A percentile compares a stretch with the other conserved stretches of the same genome.
Conservation (phyloP, 2,113 vertebrate species). For the Grus americana region DNA sequence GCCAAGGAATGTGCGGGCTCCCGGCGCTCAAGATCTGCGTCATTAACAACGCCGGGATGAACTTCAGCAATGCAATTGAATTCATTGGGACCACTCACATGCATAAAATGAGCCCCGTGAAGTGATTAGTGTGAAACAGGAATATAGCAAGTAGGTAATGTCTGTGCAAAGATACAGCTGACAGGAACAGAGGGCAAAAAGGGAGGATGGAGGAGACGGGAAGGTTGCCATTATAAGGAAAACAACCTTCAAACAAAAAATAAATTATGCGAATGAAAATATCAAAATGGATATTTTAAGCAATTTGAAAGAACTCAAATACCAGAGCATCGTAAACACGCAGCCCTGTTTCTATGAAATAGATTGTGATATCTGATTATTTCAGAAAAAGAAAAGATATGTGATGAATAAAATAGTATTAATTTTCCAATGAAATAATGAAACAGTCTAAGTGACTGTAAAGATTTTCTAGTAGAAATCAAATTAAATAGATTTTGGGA, state of each 20-base stretch:
- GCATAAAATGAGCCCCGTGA: not conserved
- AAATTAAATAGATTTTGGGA: not conserved
- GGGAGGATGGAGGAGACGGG: fast-evolving
- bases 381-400: not conserved
- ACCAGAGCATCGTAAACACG: not conserved
- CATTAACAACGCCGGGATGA: fast-evolving
- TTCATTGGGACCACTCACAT: not conserved
- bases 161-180: not conserved
- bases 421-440: not conserved
- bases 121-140: not conserved
- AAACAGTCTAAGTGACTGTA: not conserved
- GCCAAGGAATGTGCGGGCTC: fast-evolving
- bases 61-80: not conserved
- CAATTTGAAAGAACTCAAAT: not conserved
- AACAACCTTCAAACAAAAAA: not conserved
- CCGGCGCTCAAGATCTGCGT: not conserved
- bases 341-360: not conserved
- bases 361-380: fast-evolving
- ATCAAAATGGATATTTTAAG: not conserved
- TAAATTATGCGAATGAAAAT: not conserved
- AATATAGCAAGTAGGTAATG: fast-evolving
- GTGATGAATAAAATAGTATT: not conserved
- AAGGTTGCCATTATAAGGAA: not conserved
- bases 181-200: not conserved
- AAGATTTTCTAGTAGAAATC: not conserved